Conservation (phyloP, 2,888 invertebrate genomes). For the Patella depressa region DNA sequence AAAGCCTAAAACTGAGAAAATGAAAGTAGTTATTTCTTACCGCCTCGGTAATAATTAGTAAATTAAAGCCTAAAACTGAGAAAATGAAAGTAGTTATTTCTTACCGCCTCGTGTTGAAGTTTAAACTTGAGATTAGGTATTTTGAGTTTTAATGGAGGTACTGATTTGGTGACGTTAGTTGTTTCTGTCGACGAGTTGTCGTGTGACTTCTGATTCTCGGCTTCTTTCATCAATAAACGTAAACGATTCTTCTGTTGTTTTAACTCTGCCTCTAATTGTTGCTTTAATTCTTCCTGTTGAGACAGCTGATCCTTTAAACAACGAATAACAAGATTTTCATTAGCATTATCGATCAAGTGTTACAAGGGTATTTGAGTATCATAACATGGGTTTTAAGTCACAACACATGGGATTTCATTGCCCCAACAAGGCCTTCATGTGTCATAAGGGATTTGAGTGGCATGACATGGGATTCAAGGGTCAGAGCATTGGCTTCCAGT, state of each 20-base stretch:
- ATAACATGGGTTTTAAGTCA: no score
- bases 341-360: not conserved
- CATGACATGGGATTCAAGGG: no score
- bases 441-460: no score
- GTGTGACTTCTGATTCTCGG: not conserved
- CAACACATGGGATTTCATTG: no score
- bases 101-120: not conserved
- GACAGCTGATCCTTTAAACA: not conserved
- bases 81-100: no score
- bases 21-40: no score
- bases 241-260: conserved; percentile 2
- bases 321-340: not conserved
- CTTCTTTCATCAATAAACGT: conserved; percentile 10
- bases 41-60: no score
- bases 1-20: no score
- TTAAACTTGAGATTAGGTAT: conserved; percentile 1
- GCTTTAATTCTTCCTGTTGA: conserved; percentile 8
- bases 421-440: no score
- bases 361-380: no score
- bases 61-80: no score
- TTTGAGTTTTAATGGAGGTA: conserved; percentile 2
- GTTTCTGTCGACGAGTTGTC: not conserved
- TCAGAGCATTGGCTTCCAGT: no score
- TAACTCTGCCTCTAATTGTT: conserved; percentile 12
- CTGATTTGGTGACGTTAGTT: not conserved